Base-by-base conservation (phyloP, 2,113 vertebrate genomes). In the Bagarius yarrelli region DNA sequence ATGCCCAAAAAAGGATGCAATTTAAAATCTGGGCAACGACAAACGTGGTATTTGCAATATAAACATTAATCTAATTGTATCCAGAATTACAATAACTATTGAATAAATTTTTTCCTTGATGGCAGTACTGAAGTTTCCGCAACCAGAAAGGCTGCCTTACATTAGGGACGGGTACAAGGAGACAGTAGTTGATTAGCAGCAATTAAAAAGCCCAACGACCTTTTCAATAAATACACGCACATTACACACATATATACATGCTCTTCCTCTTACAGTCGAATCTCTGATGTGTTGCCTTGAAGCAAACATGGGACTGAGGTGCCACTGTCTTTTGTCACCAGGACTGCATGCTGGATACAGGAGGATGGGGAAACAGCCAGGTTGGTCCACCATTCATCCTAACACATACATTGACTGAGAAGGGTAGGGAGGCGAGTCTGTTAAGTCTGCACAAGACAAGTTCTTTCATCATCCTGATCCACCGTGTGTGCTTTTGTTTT, bases 181-280 rank as follows among this genome's bases (percentile, higher is more conserved):
- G 94, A 97, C 96, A 98, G 97, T 96, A 98, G 97, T 97, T 95
- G 91, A 94, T 96, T 98, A 98, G 97, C 97, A 99, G 97, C 97
- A 98, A 91, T 34, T 11, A 91, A 94, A 92, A 93, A 95, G 93
- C 83, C 86, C 82, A 78, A 75, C 16, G 47, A 82, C 86, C 81
- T 75, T 83, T 78, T 97, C 97, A 98, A 99, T 98, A 93, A 97
- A 96, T 95, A 95, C 94, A 92, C 92, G 93, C 85, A 93, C 85
- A 84, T 79, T 30, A 72, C 80, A 64, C 74, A 72, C 59, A n/a
- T 15, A 72, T 44, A 59, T 78, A 80, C 84, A 84, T 78, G 73
- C 85, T 81, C 76, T 79, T 30, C 84, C 80, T 83, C 83, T 83
- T 85, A 82, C 84, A 86, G 82, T 73, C 40, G 72, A 72, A 81